Base-by-base conservation (phyloP, 2,797 vertebrate species). In the Phoebastria nigripes region DNA sequence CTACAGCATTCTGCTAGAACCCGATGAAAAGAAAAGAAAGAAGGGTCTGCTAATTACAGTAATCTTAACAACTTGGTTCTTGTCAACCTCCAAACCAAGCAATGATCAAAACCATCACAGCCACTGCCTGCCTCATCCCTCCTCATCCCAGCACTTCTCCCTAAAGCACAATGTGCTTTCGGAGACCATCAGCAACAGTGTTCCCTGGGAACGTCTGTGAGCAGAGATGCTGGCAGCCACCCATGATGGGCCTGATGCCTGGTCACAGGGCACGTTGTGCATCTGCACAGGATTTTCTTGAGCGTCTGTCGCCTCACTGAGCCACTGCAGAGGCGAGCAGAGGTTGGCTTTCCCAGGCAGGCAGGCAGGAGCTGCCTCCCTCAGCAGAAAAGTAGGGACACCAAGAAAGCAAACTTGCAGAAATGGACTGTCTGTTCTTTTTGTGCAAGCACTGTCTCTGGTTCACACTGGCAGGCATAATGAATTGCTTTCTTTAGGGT, bases 181-280 rank as follows among this genome's bases (percentile, higher is more conserved):
- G 6, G 65, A 46, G 28, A 6, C 33, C 41, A 4, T 1, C 31
- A 4, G 15, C 47, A 47, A 2, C 39, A 7, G 12, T 0, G 1
- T 17, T 37, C 35, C 12, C 22, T 3, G 18, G 11, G 20, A n/a
- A 20, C 0, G 3, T 3, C 7, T 6, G 6, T 4, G 33, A 41
- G 59, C 67, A 37, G 55, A 56, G 62, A 4, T 3, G 37, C 42
- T 24, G 47, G 54, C 72, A 44, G 63, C 28, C 7, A 0, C 61
- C 56, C 15, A 6, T 1, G 39, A 13, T 8, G 15, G 9, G 28
- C 20, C 54, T 4, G 66, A 4, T 7, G 33, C 37, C 37, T 7
- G 22, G 19, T 28, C 37, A 8, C 39, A 15, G 33, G 33, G 33
- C 49, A 19, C 2, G 0, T 4, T 8, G 26, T 3, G 18, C 3